Conservation (phyloP, 2,888 invertebrate species). For the Heterodera filipjevi region DNA sequence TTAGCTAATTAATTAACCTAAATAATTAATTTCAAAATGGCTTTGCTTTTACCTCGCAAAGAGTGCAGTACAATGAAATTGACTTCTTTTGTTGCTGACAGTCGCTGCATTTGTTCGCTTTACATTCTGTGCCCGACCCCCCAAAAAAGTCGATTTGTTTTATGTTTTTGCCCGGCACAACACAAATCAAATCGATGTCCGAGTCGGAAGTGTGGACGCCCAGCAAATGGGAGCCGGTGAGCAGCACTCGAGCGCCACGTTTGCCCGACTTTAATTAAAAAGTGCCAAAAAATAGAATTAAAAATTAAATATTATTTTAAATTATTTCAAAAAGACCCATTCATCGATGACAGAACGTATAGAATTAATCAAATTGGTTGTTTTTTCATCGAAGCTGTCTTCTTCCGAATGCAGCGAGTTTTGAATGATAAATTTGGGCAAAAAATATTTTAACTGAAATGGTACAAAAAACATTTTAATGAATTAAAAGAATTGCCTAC, state of each 20-base stretch:
- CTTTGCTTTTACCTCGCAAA: too few species aligned
- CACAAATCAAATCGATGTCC: slow-evolving; percentile 23
- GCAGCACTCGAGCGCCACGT: not conserved
- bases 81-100: not conserved
- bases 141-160: not conserved
- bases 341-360: not conserved
- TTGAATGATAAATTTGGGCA: not conserved
- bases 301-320: too few species aligned
- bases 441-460: not conserved
- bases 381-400: not conserved
- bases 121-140: not conserved
- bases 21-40: not conserved
- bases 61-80: not conserved
- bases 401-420: not conserved
- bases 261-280: not conserved
- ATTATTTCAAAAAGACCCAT: not conserved
- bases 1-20: not conserved
- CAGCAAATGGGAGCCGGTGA: not conserved
- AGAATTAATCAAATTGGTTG: not conserved
- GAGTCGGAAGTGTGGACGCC: not conserved
- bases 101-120: too few species aligned
- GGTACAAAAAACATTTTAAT: not conserved
- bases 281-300: too few species aligned
- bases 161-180: not conserved
- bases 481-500: not conserved